phyloP scores from a whole-genome alignment of 2,888 invertebrate species.

The Sericinus montela region DNA sequence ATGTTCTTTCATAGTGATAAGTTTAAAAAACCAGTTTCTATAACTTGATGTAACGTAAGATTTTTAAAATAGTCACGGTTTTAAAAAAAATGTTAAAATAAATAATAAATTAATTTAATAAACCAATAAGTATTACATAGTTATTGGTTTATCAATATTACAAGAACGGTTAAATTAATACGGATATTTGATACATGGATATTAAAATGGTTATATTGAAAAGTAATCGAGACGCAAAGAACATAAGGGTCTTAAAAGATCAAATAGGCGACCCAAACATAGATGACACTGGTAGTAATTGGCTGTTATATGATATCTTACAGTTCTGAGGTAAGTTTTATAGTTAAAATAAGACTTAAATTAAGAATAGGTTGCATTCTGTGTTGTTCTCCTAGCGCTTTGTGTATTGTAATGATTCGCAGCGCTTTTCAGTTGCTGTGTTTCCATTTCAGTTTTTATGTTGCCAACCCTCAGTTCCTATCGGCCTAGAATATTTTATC shows the following conservation, averaged over 20 bases:
- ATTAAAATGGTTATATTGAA: not conserved
- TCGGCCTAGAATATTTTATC: constrained; percentile 69
- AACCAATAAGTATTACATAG: too few relatives aligned
- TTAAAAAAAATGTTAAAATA: constrained; percentile 24
- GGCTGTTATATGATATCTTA: constrained; percentile 52
- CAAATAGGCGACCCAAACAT: constrained; percentile 19
- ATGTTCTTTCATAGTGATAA: constrained; percentile 6
- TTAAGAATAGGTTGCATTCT: constrained; percentile 35
- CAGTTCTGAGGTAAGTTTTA: constrained; percentile 58
- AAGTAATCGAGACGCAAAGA: constrained; percentile 30
- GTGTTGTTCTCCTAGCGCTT: constrained; percentile 36
- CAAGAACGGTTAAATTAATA: not conserved
- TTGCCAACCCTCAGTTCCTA: constrained; percentile 67
- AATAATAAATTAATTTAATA: too few relatives aligned
- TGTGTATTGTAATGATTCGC: constrained; percentile 39
- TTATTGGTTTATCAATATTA: too few relatives aligned
- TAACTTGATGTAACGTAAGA: not conserved
- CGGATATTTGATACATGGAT: not conserved
- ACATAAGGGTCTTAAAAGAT: constrained; percentile 15
- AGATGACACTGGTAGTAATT: constrained; percentile 32
- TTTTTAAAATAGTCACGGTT: constrained; percentile 4
- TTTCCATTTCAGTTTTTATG: constrained; percentile 38
- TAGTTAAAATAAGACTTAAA: constrained; percentile 60
- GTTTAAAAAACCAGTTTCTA: constrained; percentile 5
- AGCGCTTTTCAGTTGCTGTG: constrained; percentile 41